Percentiles rank a stretch among this genome's conserved stretches.
Conservation (phyloP, 2,888 invertebrate species). For the Minunthozetes semirufus region DNA sequence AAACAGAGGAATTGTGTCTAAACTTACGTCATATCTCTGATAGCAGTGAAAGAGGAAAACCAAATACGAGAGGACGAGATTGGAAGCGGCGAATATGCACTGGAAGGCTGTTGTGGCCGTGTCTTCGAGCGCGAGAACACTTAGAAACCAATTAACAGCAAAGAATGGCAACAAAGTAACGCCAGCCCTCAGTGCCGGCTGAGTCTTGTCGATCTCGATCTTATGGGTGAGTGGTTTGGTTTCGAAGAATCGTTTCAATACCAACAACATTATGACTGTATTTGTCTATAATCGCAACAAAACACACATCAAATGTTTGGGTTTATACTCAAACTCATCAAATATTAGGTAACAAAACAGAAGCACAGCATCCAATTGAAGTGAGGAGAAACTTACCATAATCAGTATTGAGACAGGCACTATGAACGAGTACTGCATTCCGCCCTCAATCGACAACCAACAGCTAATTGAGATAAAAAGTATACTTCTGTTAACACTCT, state of each 20-base stretch:
- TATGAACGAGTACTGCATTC: constrained; percentile 69
- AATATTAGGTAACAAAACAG: not conserved
- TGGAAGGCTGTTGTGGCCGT: constrained; percentile 50
- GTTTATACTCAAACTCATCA: not conserved
- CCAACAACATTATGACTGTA: constrained; percentile 48
- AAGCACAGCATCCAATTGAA: too few relatives aligned
- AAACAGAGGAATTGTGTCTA: not conserved
- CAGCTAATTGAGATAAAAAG: constrained; percentile 49
- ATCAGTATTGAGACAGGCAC: constrained; percentile 63
- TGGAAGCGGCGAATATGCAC: constrained; percentile 46
- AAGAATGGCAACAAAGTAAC: constrained; percentile 64
- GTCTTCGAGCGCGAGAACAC: constrained; percentile 65
- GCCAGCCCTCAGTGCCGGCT: constrained; percentile 59
- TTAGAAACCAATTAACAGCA: constrained; percentile 66
- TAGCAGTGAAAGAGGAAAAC: constrained; percentile 38
- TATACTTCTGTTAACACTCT: not conserved
- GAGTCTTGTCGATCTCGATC: constrained; percentile 42
- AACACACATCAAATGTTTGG: not conserved
- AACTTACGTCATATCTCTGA: constrained; percentile 38
- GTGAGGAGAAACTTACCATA: constrained; percentile 52
- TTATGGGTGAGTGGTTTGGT: constrained; percentile 44
- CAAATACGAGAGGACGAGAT: constrained; percentile 44
- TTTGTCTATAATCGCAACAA: constrained; percentile 45
- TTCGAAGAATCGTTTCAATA: constrained; percentile 45
- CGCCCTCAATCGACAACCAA: constrained; percentile 68